Conservation (phyloP, 2,113 vertebrate species). For the Sterna hirundo region DNA sequence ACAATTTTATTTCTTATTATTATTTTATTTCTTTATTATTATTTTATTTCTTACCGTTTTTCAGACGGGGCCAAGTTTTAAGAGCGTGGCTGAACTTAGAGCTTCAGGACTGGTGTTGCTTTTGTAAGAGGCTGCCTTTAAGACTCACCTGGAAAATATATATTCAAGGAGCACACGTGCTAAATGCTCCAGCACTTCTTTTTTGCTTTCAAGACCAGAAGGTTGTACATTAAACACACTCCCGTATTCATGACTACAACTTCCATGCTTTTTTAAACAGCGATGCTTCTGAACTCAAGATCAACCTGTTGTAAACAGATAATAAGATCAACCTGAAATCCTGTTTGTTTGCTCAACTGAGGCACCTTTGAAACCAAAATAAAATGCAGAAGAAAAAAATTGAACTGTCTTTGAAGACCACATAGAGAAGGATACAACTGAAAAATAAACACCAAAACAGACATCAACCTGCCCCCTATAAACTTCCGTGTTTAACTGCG, state of each 20-base stretch:
- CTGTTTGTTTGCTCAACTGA: neutral
- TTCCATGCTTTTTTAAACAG: neutral
- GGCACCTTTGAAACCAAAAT: neutral
- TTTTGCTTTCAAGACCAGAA: conserved; percentile 17
- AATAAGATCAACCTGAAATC: neutral
- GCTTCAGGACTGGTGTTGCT: neutral
- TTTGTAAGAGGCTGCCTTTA: neutral
- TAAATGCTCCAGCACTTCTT: neutral
- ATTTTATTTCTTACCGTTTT: neutral
- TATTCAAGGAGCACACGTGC: neutral
- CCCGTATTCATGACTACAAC: neutral
- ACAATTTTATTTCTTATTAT: neutral
- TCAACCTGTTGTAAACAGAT: conserved; percentile 18
- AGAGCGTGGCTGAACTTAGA: neutral
- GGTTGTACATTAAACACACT: conserved; percentile 6
- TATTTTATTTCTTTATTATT: neutral
- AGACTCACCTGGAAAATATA: neutral
- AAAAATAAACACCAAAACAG: neutral
- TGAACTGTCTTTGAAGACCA: neutral
- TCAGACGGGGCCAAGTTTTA: neutral
- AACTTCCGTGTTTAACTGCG: neutral
- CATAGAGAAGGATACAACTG: neutral
- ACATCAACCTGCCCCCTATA: neutral
- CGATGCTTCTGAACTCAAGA: neutral
- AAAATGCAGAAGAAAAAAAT: neutral